Evolutionary conservation across 2,797 vertebrate genomes (phyloP).

Genomic region (Lagorchestes hirsutus): DNA sequence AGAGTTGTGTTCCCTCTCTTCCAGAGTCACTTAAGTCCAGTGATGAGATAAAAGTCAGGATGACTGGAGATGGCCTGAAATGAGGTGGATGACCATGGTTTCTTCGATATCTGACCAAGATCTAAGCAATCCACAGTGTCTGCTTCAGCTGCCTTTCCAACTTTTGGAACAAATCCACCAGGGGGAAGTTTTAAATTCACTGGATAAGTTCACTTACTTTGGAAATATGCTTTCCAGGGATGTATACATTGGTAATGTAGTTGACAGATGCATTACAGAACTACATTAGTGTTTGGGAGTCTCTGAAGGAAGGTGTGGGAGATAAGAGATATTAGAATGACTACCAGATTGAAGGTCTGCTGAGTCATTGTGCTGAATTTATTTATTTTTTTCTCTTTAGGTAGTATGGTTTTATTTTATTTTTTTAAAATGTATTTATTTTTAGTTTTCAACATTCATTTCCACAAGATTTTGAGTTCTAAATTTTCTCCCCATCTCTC

Average conservation of each 20-base stretch:
- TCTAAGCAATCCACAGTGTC: background rate
- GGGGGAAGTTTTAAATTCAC: background rate
- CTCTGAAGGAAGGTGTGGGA: background rate
- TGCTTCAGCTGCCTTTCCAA: background rate
- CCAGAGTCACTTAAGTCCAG: background rate
- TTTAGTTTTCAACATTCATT: too few species aligned
- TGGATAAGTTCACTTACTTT: background rate
- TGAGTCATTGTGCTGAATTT: background rate
- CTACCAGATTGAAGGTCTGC: background rate
- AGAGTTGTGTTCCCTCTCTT: background rate
- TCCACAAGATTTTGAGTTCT: too few species aligned
- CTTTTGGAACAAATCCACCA: background rate
- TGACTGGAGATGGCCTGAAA: too few species aligned
- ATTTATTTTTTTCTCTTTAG: background rate
- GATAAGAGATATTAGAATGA: background rate
- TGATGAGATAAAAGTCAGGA: background rate
- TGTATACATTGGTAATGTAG: background rate
- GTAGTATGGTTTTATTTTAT: too few species aligned
- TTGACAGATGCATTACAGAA: background rate
- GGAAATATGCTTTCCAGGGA: background rate
- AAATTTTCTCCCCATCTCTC: too few species aligned
- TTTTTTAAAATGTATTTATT: too few species aligned
- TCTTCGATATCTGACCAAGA: background rate
- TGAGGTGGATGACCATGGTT: background rate
- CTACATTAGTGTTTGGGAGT: background rate